Conservation (phyloP, 2,113 vertebrate genomes). For the Campylomormyrus tamandua region DNA sequence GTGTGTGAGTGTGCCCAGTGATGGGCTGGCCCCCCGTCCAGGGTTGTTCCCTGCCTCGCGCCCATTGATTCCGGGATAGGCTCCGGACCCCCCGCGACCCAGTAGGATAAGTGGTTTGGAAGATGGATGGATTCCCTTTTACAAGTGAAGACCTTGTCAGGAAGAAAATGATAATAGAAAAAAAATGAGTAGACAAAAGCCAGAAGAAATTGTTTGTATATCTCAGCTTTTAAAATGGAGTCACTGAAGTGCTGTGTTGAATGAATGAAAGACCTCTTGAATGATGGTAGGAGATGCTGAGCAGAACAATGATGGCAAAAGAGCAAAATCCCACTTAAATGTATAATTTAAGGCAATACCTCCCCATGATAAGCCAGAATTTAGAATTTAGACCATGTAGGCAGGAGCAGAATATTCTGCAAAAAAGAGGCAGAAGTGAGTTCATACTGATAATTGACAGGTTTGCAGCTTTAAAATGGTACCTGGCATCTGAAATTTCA, state of each 20-base stretch:
- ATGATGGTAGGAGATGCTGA: neutral
- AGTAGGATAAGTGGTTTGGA: too few species aligned
- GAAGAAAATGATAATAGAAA: neutral
- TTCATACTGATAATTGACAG: neutral
- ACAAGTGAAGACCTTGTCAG: neutral
- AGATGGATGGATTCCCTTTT: neutral
- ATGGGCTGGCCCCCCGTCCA: too few species aligned
- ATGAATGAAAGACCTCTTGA: neutral
- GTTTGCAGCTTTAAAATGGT: neutral
- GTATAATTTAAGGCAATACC: neutral
- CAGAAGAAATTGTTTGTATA: neutral
- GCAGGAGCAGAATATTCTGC: neutral
- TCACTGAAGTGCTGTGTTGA: neutral
- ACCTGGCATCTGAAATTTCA: neutral
- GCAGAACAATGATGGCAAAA: neutral
- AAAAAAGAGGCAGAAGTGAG: neutral
- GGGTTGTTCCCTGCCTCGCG: too few species aligned
- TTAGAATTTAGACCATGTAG: neutral
- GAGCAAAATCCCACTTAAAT: neutral
- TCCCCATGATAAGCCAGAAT: neutral
- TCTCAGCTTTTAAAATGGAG: neutral
- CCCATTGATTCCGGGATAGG: too few species aligned
- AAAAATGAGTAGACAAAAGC: neutral
- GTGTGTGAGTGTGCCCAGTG: too few species aligned
- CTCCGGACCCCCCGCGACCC: too few species aligned